Evolutionary conservation across 2,113 vertebrate species (phyloP).

Genomic region (Chitala chitala): DNA sequence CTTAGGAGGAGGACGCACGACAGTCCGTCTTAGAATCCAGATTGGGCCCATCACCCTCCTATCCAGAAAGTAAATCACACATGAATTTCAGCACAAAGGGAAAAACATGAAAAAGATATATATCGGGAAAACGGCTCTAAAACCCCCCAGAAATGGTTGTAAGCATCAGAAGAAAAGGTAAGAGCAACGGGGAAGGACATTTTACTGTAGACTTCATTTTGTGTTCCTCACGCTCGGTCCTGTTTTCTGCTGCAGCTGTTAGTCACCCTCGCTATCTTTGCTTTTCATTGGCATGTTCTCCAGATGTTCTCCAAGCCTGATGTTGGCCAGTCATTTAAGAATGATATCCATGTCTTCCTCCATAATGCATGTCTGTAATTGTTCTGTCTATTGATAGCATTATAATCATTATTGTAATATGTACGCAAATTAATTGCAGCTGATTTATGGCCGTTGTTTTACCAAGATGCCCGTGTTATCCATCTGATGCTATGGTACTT

Average conservation of each 20-base stretch:
- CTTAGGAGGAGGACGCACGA: slow-evolving; percentile 34
- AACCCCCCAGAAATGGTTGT: slow-evolving; percentile 64
- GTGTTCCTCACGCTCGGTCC: not conserved
- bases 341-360: not conserved
- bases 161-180: slow-evolving; percentile 68
- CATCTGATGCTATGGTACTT: too few relatives aligned
- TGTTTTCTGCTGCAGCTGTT: not conserved
- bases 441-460: too few relatives aligned
- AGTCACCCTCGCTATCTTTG: not conserved
- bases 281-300: not conserved
- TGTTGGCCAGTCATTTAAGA: not conserved
- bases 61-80: slow-evolving; percentile 39
- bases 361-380: not conserved
- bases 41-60: slow-evolving; percentile 46
- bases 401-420: not conserved
- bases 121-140: slow-evolving; percentile 67
- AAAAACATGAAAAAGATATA: slow-evolving; percentile 72
- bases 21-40: slow-evolving; percentile 47
- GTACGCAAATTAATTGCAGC: not conserved
- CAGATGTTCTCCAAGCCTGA: not conserved
- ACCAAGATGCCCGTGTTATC: too few relatives aligned
- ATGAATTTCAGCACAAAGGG: slow-evolving; percentile 47
- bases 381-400: not conserved
- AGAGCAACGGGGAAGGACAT: slow-evolving; percentile 35
- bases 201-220: slow-evolving; percentile 1